phyloP scores from a whole-genome alignment of 2,113 vertebrate species.

The Choloepus hoffmanni region DNA sequence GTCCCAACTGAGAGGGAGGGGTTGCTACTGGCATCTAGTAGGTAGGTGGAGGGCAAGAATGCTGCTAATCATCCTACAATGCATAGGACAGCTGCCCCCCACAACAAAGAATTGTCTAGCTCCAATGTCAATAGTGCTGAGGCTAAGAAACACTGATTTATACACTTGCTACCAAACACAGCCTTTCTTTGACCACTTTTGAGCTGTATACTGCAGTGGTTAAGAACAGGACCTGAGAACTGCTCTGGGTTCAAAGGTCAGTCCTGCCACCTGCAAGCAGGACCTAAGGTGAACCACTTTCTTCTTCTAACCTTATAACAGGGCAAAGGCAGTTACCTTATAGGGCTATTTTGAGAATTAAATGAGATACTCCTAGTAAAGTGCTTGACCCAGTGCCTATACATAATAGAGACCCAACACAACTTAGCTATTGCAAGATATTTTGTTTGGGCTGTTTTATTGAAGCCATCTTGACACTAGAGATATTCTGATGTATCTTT shows the following conservation, averaged over 20 bases:
- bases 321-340: neutral
- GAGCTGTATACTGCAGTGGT: neutral
- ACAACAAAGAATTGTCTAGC: neutral
- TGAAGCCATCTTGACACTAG: neutral
- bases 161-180: neutral
- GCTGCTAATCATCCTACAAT: neutral
- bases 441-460: neutral
- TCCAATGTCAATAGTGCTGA: neutral
- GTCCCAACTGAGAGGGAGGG: neutral
- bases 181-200: neutral
- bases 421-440: neutral
- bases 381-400: neutral
- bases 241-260: neutral
- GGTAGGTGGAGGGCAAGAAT: neutral
- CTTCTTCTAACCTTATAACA: neutral
- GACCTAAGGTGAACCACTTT: neutral
- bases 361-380: neutral
- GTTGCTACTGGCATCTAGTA: neutral
- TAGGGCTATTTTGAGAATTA: neutral
- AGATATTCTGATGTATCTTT: neutral
- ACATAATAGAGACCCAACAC: neutral
- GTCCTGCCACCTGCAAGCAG: neutral
- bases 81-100: neutral
- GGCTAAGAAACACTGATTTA: neutral
- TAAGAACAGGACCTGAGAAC: neutral